phyloP scores from a whole-genome alignment of 2,888 invertebrate species.

The Ormyrus rosae region DNA sequence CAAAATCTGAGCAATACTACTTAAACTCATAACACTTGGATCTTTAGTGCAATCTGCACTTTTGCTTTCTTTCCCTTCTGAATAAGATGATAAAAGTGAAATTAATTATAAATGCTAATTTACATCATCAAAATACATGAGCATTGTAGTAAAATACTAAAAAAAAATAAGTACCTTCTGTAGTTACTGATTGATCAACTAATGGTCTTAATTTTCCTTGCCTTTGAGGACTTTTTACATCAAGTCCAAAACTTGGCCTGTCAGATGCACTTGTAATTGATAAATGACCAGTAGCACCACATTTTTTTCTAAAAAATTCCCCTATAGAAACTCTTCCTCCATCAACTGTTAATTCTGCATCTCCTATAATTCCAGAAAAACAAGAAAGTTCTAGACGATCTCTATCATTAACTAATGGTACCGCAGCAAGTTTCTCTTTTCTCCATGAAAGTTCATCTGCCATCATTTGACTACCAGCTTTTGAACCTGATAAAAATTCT shows the following conservation, averaged over 20 bases:
- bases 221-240: conserved; percentile 65
- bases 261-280: conserved; percentile 58
- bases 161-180: conserved; percentile 63
- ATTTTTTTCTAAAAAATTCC: conserved; percentile 76
- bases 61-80: conserved; percentile 55
- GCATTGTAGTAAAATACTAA: conserved; percentile 10
- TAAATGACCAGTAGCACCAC: conserved; percentile 72
- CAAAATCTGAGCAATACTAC: conserved; percentile 68
- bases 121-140: background rate
- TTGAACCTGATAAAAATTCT: conserved; percentile 72
- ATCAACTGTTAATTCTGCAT: conserved; percentile 68
- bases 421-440: conserved; percentile 64
- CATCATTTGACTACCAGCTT: conserved; percentile 72
- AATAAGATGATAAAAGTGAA: conserved; percentile 19
- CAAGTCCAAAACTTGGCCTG: conserved; percentile 67
- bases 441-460: conserved; percentile 76
- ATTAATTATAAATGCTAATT: conserved; percentile 15
- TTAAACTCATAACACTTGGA: conserved; percentile 69
- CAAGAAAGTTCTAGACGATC: conserved; percentile 69
- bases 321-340: conserved; percentile 74
- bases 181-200: conserved; percentile 64
- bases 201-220: conserved; percentile 61
- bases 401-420: conserved; percentile 60
- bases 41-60: conserved; percentile 60
- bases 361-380: conserved; percentile 72